These are phyloP conservation scores for Leptodactylus fallax DNA, from an alignment of 2,797 vertebrate species.

Conservation along the genomic window DNA sequence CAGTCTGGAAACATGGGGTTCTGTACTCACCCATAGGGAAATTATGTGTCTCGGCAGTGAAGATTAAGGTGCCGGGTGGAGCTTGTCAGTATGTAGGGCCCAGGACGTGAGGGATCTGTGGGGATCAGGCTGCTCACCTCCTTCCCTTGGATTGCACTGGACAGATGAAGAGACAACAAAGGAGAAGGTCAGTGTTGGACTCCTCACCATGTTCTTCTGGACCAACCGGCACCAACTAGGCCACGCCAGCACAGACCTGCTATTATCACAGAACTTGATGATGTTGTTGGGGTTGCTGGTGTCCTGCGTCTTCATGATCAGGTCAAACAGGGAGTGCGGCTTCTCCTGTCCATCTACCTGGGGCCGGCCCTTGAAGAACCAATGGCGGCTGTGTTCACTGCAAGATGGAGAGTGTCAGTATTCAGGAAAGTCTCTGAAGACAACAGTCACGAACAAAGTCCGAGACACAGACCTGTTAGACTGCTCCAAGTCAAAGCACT, in stretches of 20 bases:
- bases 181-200: neutral
- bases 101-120: slow-evolving; percentile 78
- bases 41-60: slow-evolving; percentile 96
- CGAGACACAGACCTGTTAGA: slow-evolving; percentile 85
- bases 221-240: no score
- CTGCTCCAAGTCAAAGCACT: slow-evolving; percentile 92
- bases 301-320: slow-evolving; percentile 89
- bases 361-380: slow-evolving; percentile 94
- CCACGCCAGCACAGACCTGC: slow-evolving; percentile 79
- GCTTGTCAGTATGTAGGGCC: slow-evolving; percentile 74
- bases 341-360: slow-evolving; percentile 80
- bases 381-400: slow-evolving; percentile 94
- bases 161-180: neutral
- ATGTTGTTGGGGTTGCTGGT: slow-evolving; percentile 90
- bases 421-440: neutral
- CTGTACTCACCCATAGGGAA: slow-evolving; percentile 86
- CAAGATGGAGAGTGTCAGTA: neutral
- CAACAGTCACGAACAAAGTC: no score
- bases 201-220: neutral
- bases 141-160: slow-evolving; percentile 85
- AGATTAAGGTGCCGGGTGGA: slow-evolving; percentile 86
- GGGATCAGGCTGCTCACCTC: slow-evolving; percentile 81
- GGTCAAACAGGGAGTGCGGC: slow-evolving; percentile 83
- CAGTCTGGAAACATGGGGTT: neutral
- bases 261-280: slow-evolving; percentile 96